Evolutionary conservation across 2,888 invertebrate genomes (phyloP).

Genomic region (Aporophyla lueneburgensis): DNA sequence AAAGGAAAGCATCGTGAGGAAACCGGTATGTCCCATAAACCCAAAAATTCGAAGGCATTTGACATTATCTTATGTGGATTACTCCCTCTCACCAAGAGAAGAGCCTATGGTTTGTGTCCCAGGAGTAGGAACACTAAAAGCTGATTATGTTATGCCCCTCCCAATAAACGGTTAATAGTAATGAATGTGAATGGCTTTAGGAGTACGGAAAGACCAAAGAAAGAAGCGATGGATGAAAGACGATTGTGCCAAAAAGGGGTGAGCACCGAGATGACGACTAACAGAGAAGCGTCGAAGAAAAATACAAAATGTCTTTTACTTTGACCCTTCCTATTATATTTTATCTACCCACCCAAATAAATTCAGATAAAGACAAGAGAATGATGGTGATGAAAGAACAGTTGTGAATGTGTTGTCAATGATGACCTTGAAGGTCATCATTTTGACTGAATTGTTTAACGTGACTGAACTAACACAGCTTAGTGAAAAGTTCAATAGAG

Average conservation of each 20-base stretch:
- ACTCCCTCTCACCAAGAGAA: too few species aligned
- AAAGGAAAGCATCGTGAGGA: too few species aligned
- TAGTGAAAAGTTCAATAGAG: not conserved
- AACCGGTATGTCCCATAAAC: too few species aligned
- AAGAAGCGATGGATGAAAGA: not conserved
- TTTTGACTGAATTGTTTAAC: not conserved
- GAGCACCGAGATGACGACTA: not conserved
- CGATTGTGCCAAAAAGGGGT: not conserved
- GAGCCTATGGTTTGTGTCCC: too few species aligned
- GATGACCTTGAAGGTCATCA: too few species aligned
- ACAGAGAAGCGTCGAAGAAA: not conserved
- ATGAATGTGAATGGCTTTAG: not conserved
- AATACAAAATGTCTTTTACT: not conserved
- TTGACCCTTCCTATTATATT: too few species aligned
- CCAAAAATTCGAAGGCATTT: too few species aligned
- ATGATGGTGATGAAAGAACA: not conserved
- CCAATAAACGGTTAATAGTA: not conserved
- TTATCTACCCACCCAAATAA: not conserved
- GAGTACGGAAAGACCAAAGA: not conserved
- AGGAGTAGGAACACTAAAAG: too few species aligned
- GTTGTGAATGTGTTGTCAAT: too few species aligned
- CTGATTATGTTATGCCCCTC: not conserved
- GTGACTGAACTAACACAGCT: not conserved
- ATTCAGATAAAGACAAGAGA: not conserved
- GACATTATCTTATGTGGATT: too few species aligned